phyloP scores from a whole-genome alignment of 2,888 invertebrate genomes.

The Uropetala carovei region DNA sequence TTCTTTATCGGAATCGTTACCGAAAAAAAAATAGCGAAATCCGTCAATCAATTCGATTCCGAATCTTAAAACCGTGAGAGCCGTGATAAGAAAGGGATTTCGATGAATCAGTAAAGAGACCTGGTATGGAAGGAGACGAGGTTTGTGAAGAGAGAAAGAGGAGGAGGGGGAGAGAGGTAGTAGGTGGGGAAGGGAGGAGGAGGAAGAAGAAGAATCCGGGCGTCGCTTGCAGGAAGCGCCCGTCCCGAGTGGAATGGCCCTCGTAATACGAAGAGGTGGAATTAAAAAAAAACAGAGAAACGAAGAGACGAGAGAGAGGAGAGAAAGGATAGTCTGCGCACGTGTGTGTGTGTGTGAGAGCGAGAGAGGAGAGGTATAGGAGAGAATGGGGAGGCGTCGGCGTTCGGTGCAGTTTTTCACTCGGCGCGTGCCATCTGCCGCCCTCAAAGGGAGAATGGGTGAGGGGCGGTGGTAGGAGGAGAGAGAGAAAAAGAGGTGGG shows the following conservation, averaged over 20 bases:
- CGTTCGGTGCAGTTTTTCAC: constrained; percentile 38
- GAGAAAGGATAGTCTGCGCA: background rate
- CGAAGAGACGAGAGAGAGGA: background rate
- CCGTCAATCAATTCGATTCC: background rate
- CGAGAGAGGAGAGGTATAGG: background rate
- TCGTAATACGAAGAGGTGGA: background rate
- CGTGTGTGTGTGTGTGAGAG: background rate
- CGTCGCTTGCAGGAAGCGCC: background rate
- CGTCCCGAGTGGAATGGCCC: constrained; percentile 14
- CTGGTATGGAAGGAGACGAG: background rate
- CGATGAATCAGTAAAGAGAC: background rate
- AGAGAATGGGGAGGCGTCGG: constrained; percentile 17
- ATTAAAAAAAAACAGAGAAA: background rate
- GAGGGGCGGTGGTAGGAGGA: background rate
- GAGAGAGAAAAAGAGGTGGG: background rate
- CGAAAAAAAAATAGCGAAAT: background rate
- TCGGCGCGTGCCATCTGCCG: constrained; percentile 58
- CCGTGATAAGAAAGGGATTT: constrained; percentile 26
- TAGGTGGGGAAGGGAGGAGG: background rate
- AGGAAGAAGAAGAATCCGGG: background rate
- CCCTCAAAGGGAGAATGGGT: constrained; percentile 22
- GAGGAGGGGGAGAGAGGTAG: background rate
- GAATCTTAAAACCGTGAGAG: background rate
- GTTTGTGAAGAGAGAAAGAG: background rate
- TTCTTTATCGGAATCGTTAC: too few species aligned